Evolutionary conservation across 2,797 vertebrate species (phyloP).

Genomic region (Myiotriccus ornatus): DNA sequence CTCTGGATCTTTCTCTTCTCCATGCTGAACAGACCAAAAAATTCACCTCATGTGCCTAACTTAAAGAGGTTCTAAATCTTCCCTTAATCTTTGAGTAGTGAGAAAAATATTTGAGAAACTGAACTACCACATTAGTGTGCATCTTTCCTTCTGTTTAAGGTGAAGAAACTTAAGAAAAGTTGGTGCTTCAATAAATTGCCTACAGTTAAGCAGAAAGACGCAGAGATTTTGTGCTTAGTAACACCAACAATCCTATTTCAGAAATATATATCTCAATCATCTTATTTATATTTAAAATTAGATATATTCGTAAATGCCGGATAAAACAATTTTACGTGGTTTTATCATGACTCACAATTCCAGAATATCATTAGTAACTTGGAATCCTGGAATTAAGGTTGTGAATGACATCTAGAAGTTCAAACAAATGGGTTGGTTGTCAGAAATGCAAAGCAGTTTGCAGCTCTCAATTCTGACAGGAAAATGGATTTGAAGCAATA

Average conservation of each 20-base stretch:
- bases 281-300: not conserved
- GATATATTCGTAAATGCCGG: not conserved
- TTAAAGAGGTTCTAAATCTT: not conserved
- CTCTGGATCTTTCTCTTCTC: not conserved
- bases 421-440: not conserved
- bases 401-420: not conserved
- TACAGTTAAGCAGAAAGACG: not conserved
- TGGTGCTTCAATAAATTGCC: not conserved
- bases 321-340: not conserved
- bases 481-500: not conserved
- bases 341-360: not conserved
- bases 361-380: not conserved
- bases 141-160: not conserved
- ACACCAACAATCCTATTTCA: not conserved
- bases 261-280: not conserved
- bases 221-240: not conserved
- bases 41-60: not conserved
- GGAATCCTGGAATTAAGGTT: not conserved
- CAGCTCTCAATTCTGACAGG: not conserved
- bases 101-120: not conserved
- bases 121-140: rapidly evolving
- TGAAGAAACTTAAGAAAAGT: not conserved
- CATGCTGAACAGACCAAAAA: not conserved
- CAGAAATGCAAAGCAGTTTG: not conserved
- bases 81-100: not conserved